These are phyloP conservation scores for Aphidoletes aphidimyza DNA, from an alignment of 2,888 invertebrate species.

Conservation along the genomic window DNA sequence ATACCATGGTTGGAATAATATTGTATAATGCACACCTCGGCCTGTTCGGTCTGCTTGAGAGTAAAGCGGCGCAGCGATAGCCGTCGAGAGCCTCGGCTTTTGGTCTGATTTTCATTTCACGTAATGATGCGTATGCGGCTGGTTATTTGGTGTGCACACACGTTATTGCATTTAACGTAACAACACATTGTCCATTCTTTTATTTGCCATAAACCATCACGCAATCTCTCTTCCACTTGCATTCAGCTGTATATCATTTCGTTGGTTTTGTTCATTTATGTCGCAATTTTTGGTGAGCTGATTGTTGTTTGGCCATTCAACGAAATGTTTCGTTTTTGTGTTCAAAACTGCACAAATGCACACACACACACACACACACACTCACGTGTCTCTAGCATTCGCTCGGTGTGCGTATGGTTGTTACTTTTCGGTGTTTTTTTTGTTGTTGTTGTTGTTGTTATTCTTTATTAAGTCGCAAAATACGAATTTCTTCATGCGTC, in stretches of 20 bases:
- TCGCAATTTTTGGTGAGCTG: not conserved
- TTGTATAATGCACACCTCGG: slow-evolving; percentile 13
- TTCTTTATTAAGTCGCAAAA: no score
- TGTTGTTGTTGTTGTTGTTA: no score
- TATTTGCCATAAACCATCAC: not conserved
- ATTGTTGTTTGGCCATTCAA: not conserved
- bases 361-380: no score
- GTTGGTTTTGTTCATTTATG: not conserved
- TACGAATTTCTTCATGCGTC: no score
- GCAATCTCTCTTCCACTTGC: not conserved
- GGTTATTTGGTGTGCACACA: slow-evolving; percentile 1
- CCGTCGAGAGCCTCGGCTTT: not conserved
- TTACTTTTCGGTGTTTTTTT: no score
- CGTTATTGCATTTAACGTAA: not conserved
- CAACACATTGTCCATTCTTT: not conserved
- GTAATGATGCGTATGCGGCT: slow-evolving; percentile 4
- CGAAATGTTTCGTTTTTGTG: not conserved
- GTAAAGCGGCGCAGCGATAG: not conserved
- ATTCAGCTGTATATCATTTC: not conserved
- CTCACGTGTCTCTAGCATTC: no score
- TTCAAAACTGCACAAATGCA: no score
- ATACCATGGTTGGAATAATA: not conserved
- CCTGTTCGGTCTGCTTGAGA: no score
- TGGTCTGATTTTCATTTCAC: not conserved
- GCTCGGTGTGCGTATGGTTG: no score